These are phyloP conservation scores for Creontiades dilutus DNA, from an alignment of 2,888 invertebrate species.

Conservation along the genomic window DNA sequence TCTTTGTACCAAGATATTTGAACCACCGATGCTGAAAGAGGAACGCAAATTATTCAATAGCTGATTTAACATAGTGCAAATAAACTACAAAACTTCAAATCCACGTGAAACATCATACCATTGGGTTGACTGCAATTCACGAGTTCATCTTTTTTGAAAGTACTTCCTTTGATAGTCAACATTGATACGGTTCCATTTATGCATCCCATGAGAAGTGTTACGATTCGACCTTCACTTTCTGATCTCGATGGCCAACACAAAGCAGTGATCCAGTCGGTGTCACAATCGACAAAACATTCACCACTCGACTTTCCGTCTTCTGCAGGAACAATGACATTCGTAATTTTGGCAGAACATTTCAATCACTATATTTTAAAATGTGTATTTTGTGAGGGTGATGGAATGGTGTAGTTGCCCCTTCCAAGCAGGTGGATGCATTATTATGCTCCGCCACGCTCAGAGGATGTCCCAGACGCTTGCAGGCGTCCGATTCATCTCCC, in stretches of 20 bases:
- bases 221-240: conserved; percentile 77
- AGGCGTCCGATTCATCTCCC: no score
- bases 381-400: no score
- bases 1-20: conserved; percentile 82
- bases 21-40: conserved; percentile 79
- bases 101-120: conserved; percentile 74
- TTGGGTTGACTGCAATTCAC: conserved; percentile 78
- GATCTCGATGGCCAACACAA: conserved; percentile 80
- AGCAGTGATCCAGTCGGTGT: conserved; percentile 80
- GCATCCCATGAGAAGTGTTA: conserved; percentile 80
- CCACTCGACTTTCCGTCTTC: conserved; percentile 74
- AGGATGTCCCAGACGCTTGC: no score
- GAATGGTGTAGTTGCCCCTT: no score
- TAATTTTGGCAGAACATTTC: no score
- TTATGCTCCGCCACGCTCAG: no score
- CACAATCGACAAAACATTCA: conserved; percentile 78
- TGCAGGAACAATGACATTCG: conserved; percentile 15
- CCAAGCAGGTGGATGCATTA: no score
- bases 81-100: no score
- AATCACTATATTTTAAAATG: no score
- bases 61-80: no score
- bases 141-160: conserved; percentile 77
- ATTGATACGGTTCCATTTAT: conserved; percentile 80
- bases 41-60: background rate
- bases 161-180: conserved; percentile 77